Base-by-base conservation (phyloP, 1,140 invertebrate species). In the Aphis gossypii region DNA sequence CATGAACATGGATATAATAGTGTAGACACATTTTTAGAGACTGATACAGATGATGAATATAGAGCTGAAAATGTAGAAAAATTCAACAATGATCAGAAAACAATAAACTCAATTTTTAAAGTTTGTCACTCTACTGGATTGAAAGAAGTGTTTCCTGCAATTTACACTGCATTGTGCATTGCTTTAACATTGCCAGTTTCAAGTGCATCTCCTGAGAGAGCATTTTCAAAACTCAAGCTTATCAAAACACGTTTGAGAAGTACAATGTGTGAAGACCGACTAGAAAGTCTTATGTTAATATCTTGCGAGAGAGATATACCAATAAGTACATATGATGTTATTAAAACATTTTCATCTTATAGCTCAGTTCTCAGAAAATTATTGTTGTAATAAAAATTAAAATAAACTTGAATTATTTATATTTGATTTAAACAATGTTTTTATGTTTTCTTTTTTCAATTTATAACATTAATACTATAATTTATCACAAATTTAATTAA, bases 211-310 rank as follows among this genome's bases (percentile, higher is more conserved):
- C 86, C 86, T 35, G 86, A 88, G 30, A 48, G 86, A 88, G 86
- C 86, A 51, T 88, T 88, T 88, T 88, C 86, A 35, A 88, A 88
- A 88, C n/a, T 88, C 7, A 88, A 88, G 11, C 25, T 88, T 3
- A 51, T 88, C 9, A 88, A 88, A n/a, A 88, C 25, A 25, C 44
- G 86, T 3, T 46, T 88, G 14, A 51, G 86, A n/a, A 88, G 25
- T n/a, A 88, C 86, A 25, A 48, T 87, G 41, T 46, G 41, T 46
- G 41, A 87, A 87, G 60, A 68, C 9, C 25, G 60, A 25, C 30
- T 68, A 68, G 60, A 68, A 68, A 68, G 60, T n/a, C 60, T 68
- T n/a, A 68, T 68, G 60, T 68, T 68, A 68, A 68, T 68, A 25
- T 68, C 60, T 68, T 68, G 60, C 14, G 60, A 68, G 11, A 68